These are phyloP conservation scores for Agapornis canus DNA, from an alignment of 2,797 vertebrate genomes.

Conservation along the genomic window DNA sequence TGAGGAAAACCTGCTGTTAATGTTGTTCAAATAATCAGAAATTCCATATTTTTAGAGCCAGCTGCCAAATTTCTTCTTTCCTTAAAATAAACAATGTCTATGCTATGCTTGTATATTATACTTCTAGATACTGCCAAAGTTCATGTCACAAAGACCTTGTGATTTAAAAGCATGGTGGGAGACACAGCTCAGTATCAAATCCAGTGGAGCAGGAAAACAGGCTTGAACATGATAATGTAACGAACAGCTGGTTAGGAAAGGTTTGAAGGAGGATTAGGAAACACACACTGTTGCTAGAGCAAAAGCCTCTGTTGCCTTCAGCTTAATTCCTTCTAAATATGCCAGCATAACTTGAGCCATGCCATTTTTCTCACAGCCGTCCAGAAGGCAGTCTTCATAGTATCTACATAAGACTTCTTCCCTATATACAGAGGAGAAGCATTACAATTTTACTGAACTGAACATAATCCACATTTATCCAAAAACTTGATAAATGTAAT, in stretches of 20 bases:
- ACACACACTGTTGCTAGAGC: neutral
- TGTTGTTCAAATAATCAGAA: neutral
- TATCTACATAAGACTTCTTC: neutral
- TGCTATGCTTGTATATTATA: neutral
- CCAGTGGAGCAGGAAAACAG: neutral
- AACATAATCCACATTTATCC: neutral
- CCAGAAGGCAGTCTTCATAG: neutral
- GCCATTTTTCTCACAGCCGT: conserved; percentile 1
- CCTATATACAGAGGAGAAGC: neutral
- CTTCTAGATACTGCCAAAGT: neutral
- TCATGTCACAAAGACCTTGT: neutral
- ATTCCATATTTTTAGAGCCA: neutral
- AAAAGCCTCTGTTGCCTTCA: neutral
- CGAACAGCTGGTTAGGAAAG: neutral
- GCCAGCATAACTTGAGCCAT: neutral
- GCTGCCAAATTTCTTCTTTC: neutral
- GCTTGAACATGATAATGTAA: neutral
- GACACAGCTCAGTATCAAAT: neutral
- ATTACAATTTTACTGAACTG: neutral
- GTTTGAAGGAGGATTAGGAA: neutral
- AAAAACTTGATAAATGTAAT: conserved; percentile 17
- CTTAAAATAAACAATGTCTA: neutral
- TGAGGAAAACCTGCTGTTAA: neutral
- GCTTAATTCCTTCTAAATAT: neutral
- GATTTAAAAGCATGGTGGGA: neutral